Percentiles rank a stretch among this genome's conserved stretches.
Conservation (phyloP, 1,140 invertebrate species). For the Ruditapes philippinarum region DNA sequence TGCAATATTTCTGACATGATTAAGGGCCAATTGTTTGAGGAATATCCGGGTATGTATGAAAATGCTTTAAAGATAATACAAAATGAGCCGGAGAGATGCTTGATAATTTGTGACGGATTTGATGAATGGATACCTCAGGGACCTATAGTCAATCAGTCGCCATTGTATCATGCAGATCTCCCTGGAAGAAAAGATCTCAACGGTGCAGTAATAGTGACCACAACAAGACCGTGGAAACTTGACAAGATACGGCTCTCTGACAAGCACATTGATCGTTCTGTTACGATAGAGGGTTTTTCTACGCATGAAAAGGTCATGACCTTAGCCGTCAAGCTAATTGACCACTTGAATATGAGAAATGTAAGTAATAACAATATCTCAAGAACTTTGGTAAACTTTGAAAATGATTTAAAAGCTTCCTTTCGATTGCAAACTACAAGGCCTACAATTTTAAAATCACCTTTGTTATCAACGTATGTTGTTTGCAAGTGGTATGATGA, state of each 20-base stretch:
- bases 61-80: neutral
- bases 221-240: neutral
- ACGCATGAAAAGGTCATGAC: neutral
- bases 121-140: neutral
- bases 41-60: neutral
- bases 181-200: neutral
- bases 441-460: neutral
- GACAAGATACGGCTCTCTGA: neutral
- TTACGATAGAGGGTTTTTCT: neutral
- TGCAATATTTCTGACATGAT: neutral
- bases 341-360: neutral
- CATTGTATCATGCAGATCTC: neutral
- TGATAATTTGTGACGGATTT: neutral
- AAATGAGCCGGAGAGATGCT: neutral
- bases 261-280: neutral
- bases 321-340: neutral
- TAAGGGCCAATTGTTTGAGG: neutral
- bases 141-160: neutral
- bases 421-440: neutral
- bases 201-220: neutral
- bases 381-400: neutral
- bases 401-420: neutral
- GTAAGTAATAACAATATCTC: neutral
- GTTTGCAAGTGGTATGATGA: neutral
- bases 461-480: neutral